Evolutionary conservation across 2,888 invertebrate species (phyloP).

Genomic region (Drosophila nigritarsus): DNA sequence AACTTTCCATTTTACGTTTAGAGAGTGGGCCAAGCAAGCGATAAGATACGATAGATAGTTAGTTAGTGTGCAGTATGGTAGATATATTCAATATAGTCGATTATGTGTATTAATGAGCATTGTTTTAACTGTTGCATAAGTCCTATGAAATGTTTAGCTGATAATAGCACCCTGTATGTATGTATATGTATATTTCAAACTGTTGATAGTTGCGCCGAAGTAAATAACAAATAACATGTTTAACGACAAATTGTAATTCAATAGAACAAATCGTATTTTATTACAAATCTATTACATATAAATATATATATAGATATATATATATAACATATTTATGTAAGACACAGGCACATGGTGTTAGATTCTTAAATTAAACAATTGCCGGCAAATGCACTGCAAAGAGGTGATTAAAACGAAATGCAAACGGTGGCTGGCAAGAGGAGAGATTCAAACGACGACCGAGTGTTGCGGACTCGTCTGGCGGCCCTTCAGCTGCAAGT

Average conservation of each 20-base stretch:
- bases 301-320: constrained; percentile 3
- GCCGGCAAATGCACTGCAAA: constrained; percentile 7
- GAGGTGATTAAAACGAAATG: constrained; percentile 18
- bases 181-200: constrained; percentile 68
- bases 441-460: constrained; percentile 63
- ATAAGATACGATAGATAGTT: constrained; percentile 51
- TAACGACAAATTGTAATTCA: constrained; percentile 56
- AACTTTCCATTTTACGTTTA: constrained; percentile 83
- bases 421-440: neutral
- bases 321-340: constrained; percentile 7
- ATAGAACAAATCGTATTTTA: constrained; percentile 26
- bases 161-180: constrained; percentile 64
- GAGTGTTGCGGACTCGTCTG: constrained; percentile 55
- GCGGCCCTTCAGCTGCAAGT: constrained; percentile 65
- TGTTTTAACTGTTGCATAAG: constrained; percentile 71
- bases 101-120: constrained; percentile 59
- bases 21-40: constrained; percentile 33
- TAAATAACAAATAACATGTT: constrained; percentile 52
- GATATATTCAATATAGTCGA: constrained; percentile 28
- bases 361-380: constrained; percentile 32
- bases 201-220: constrained; percentile 73
- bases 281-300: constrained; percentile 22
- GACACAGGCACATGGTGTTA: constrained; percentile 22
- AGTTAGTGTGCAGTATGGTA: constrained; percentile 35
- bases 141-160: constrained; percentile 55